Conservation (phyloP, 2,888 invertebrate genomes). For the Sthenelais limicola region DNA sequence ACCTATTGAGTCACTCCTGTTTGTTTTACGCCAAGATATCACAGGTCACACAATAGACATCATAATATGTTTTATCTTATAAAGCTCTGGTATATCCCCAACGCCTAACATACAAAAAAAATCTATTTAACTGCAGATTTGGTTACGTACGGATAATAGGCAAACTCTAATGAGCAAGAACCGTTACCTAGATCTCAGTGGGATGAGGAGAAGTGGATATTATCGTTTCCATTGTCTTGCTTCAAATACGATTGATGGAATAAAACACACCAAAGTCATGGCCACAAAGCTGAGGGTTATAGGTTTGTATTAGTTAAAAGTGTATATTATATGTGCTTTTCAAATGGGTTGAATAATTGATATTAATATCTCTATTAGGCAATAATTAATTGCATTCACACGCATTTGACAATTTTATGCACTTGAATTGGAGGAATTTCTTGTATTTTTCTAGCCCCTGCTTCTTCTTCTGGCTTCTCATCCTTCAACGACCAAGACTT, state of each 20-base stretch:
- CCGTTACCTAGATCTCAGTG: conserved; percentile 43
- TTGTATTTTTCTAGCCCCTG: too few species aligned
- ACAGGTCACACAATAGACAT: too few species aligned
- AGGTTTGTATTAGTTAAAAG: conserved; percentile 30
- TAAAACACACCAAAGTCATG: conserved; percentile 46
- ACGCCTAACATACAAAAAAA: too few species aligned
- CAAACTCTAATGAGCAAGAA: conserved; percentile 41
- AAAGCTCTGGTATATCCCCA: too few species aligned
- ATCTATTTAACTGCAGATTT: too few species aligned
- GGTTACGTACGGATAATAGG: too few species aligned
- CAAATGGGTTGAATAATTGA: neutral
- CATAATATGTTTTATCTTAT: too few species aligned
- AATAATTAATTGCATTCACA: neutral
- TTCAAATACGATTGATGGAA: conserved; percentile 42
- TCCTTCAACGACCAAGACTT: neutral
- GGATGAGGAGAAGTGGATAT: conserved; percentile 35
- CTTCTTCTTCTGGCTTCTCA: too few species aligned
- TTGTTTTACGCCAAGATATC: too few species aligned
- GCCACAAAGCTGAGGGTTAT: conserved; percentile 42
- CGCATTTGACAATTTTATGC: neutral
- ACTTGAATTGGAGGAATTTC: too few species aligned
- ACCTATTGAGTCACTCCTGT: too few species aligned
- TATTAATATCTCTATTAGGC: neutral
- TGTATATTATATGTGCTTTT: neutral
- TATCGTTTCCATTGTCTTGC: conserved; percentile 47